Evolutionary conservation across 2,113 vertebrate species (phyloP).

Genomic region (Australoheros scitulus): DNA sequence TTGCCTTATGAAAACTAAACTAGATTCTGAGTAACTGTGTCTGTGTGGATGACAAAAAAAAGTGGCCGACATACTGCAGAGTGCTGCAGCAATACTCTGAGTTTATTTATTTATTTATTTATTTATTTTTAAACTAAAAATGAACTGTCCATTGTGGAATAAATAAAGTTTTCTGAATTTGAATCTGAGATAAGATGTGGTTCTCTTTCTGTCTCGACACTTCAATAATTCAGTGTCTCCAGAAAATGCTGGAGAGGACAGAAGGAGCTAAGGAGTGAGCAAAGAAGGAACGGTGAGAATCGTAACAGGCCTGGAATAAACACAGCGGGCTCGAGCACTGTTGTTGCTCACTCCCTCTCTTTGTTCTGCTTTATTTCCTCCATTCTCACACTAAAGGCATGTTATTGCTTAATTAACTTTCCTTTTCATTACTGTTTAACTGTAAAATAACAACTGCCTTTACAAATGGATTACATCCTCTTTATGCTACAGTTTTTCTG

Average conservation of each 20-base stretch:
- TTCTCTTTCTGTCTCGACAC: not conserved
- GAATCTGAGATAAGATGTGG: slow-evolving; percentile 19
- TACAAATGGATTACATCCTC: slow-evolving; percentile 9
- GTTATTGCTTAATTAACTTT: not conserved
- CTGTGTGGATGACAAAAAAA: slow-evolving; percentile 4
- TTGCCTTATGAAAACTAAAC: not conserved
- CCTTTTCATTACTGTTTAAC: not conserved
- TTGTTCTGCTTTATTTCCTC: not conserved
- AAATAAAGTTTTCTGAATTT: not conserved
- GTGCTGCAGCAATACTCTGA: slow-evolving; percentile 29
- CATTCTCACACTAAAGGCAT: not conserved
- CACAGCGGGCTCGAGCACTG: not conserved
- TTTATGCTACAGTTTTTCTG: not conserved
- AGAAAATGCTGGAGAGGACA: slow-evolving; percentile 41
- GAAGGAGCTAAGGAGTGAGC: slow-evolving; percentile 18
- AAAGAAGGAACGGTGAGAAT: not conserved
- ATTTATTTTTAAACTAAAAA: not conserved
- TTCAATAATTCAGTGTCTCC: slow-evolving; percentile 50
- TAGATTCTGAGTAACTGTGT: slow-evolving; percentile 3
- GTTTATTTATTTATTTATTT: not conserved
- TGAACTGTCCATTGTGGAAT: not conserved
- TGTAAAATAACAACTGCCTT: not conserved
- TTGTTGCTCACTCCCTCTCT: not conserved
- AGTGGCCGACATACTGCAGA: not conserved
- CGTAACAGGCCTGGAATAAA: not conserved